Evolutionary conservation across 2,797 vertebrate genomes (phyloP), one percentile per base, ranked within the genome.

Genomic region (Hydrocynus forskahlii): DNA sequence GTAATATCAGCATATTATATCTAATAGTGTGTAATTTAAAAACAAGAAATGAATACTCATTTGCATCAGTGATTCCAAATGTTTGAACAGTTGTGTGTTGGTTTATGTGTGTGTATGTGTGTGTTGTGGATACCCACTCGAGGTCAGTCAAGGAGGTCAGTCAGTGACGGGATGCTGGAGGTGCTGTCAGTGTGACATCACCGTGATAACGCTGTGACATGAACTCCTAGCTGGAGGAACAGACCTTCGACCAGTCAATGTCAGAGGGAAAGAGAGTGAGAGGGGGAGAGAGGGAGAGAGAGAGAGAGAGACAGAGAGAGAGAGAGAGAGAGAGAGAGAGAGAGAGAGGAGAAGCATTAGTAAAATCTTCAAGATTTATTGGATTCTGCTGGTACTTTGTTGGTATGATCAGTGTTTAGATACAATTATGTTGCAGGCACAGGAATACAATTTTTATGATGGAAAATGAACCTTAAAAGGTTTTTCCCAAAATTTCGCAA

Each of bases 121-220:
- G 75, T 29, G 50, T 35, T 68, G 21, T 73, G 29, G 16, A 57
- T 25, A n/a, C 16, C 12, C 59, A 52, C 54, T 48, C 6, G n/a
- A 10, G 64, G 35, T 69, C 55, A 43, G 60, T 13, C 9, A 40
- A 64, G 5, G 59, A 40, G 72, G 57, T 80, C 70, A 66, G 48
- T 64, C 38, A 21, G 35, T 67, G 69, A 59, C 12, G 25, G 1
- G 21, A 82, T 80, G 21, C 62, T 81, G 60, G 62, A 76, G 73
- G 54, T 40, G 38, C 50, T 75, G n/a, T 81, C 75, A 50, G 14
- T 64, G 50, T 38, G 74, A 75, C 57, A 78, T 69, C 62, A 81
- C 14, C 21, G 59, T 63, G 48, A 82, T 57, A 68, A 17, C 12
- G 10, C 55, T 76, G 43, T 72, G 67, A 45, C 25, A 23, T 48